These are phyloP conservation scores for Sminthurinus aureus DNA, from an alignment of 2,888 invertebrate species.

Conservation along the genomic window DNA sequence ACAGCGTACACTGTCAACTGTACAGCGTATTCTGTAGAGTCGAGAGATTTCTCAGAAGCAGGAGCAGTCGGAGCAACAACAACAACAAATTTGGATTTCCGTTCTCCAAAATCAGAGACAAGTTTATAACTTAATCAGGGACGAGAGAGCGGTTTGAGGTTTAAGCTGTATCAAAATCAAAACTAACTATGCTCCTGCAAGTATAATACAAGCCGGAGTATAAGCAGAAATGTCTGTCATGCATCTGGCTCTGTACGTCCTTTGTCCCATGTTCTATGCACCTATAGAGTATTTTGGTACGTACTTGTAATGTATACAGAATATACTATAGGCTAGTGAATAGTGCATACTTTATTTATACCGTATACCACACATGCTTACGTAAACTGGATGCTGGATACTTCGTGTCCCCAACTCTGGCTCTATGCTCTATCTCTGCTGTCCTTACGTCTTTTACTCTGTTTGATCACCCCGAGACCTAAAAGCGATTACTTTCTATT, in stretches of 20 bases:
- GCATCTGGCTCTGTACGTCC: background rate
- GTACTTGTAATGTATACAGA: background rate
- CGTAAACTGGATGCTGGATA: background rate
- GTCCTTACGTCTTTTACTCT: no score
- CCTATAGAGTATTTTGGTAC: background rate
- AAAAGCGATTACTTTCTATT: background rate
- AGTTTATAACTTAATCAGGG: slow-evolving; percentile 1
- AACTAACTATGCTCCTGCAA: background rate
- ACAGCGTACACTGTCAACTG: no score
- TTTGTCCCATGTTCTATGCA: background rate
- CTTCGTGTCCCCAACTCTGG: background rate
- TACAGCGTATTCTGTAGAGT: no score
- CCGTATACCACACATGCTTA: no score
- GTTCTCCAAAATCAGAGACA: background rate
- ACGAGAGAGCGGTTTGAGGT: background rate
- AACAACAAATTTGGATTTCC: background rate
- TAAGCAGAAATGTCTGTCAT: background rate
- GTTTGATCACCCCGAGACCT: no score
- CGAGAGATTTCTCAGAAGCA: no score
- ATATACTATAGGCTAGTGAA: no score
- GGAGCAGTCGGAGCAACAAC: background rate
- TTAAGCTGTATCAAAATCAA: background rate
- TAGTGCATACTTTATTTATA: no score
- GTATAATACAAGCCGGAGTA: no score
- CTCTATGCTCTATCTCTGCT: no score